Percentiles rank a stretch among this genome's conserved stretches.
These are phyloP conservation scores for Mormoops blainvillei DNA, from an alignment of 2,113 vertebrate species.

Conservation along the genomic window DNA sequence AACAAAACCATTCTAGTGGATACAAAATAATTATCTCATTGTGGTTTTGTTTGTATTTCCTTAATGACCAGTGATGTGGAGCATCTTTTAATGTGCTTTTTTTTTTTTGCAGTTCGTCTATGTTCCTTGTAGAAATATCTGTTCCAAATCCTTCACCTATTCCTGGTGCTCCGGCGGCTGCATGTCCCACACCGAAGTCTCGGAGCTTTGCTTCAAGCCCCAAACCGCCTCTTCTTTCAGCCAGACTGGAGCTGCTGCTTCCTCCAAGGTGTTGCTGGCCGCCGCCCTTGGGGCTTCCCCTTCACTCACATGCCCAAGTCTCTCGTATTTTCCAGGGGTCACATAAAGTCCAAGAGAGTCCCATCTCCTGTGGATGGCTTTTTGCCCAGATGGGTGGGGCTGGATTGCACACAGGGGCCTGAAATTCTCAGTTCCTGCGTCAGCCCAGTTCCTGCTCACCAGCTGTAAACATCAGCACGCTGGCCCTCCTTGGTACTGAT, in stretches of 20 bases:
- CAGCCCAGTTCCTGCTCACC: background rate
- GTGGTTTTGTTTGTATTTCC: background rate
- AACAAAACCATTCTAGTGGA: background rate
- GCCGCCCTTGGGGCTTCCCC: background rate
- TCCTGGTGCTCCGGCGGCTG: rapidly evolving
- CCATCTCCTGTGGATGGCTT: background rate
- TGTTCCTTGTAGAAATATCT: background rate
- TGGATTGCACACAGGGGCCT: background rate
- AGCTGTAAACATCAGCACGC: background rate
- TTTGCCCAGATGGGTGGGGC: background rate
- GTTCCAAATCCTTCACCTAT: background rate
- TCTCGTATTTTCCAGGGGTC: background rate
- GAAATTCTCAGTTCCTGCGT: background rate
- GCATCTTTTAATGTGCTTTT: background rate
- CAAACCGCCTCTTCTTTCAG: background rate
- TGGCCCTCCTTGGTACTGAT: background rate
- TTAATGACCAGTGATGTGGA: background rate
- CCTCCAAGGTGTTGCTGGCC: background rate
- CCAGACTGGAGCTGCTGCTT: background rate
- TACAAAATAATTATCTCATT: background rate
- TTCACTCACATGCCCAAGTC: background rate
- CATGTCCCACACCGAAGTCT: background rate
- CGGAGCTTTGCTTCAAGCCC: rapidly evolving
- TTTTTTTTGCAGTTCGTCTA: background rate
- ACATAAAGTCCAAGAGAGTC: background rate